Base-by-base conservation (phyloP, 2,888 invertebrate genomes). In the Cryptocephalus moraei region DNA sequence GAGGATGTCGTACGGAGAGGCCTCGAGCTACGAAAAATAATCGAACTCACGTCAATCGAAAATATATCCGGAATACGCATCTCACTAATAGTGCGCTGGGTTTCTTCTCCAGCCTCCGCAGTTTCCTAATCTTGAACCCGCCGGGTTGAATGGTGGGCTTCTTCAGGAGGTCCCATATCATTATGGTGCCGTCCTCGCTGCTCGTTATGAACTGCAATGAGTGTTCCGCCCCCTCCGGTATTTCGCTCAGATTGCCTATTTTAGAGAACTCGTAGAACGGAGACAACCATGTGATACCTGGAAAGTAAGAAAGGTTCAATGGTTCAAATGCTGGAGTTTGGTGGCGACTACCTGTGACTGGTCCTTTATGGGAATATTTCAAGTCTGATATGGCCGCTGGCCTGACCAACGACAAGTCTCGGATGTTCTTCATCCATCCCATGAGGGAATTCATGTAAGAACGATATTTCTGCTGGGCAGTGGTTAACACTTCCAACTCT, bases 151-250 rank as follows among this genome's bases (percentile, higher is more conserved):
- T 46, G 8, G 53, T 55, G 1, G 67, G 65, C 51, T 64, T 66
- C 48, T 73, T 72, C 51, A 80, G 77, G 43, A 87, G 68, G 69
- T 84, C 80, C 86, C 87, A 88, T 61, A 85, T 78, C 38, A 81
- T 73, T 41, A 87, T 72, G 1, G 70, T 75, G 1, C 86, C 86
- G 63, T 87, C 87, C 52, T 78, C 73, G 31, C 82, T 77, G 31
- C 77, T 74, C 1, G 84, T 80, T 3, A 81, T 65, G 61, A 87
- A 83, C 59, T 82, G 84, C 47, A 79, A 67, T 9, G 80, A 73
- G 22, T 65, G 59, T 1, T 71, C 65, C 57, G 51, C 47, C 54
- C 68, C 72, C 53, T 62, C 66, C 1, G 59, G 67, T 47, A 69
- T 69, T 46, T 61, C 61, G 52, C 60, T 67, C 10, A 79, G 69